Base-by-base conservation (phyloP, 2,797 vertebrate species). In the Botia almorhae region DNA sequence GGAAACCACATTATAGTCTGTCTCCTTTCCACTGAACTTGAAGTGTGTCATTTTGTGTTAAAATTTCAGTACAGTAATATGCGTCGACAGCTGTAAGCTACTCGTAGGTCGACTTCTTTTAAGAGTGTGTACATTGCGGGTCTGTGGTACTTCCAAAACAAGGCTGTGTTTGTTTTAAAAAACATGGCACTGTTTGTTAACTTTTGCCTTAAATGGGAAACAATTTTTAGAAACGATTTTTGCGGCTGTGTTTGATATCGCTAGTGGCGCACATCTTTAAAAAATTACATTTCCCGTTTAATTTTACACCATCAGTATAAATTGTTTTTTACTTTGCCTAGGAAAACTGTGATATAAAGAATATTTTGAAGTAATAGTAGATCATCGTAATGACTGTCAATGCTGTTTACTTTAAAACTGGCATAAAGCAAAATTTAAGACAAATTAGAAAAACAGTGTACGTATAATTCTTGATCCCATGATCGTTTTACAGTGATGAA, bases 361-460 rank as follows among this genome's bases (percentile, higher is more conserved):
- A 36, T 8, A 33, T 12, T 12, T 70, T 43, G 12, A 64, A 8
- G 29, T 64, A 78, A 69, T 23, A 0, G 8, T 71, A 63, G 56
- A 53, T 78, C 26, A n/a, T 26, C 12, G 19, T 51, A 63, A 53
- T 33, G 61, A 70, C 51, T 63, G 71, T 58, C 36, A 43, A 43
- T 78, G 58, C 76, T 39, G 68, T 78, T 78, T 12, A 64, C 61
- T 71, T 78, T 39, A 71, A 58, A 71, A 11, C 46, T 51, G 58
- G 56, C 46, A 36, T 39, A 39, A 70, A 63, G 56, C 4, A 10
- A 23, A 60, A 63, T 69, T 71, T 63, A 70, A 64, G 67, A 36
- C 2, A 13, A 51, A n/a, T 51, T 61, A 11, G 50, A 69, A 68
- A 78, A 78, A 70, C 43, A 71, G 63, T 4, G 29, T 36, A 11